phyloP scores from a whole-genome alignment of 2,888 invertebrate genomes.

The Hololepta plana region DNA sequence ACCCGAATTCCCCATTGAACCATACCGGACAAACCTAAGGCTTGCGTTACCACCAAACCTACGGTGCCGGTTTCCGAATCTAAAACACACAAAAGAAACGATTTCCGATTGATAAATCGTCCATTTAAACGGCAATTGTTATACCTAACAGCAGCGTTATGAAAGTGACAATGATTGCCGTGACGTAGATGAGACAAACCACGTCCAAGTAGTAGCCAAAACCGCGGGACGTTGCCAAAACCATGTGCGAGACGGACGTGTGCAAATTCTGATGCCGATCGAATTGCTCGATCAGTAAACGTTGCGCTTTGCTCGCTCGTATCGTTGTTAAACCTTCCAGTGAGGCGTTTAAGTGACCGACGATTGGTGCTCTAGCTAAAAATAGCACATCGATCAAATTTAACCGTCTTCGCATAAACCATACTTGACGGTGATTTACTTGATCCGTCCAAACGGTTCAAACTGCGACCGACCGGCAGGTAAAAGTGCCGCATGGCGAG shows the following conservation, averaged over 20 bases:
- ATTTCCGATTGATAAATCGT: too few species aligned
- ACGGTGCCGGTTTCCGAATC: constrained; percentile 43
- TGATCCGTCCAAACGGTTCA: constrained; percentile 48
- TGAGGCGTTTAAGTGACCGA: constrained; percentile 49
- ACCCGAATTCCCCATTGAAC: constrained; percentile 54
- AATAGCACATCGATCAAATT: constrained; percentile 6
- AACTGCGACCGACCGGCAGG: constrained; percentile 33
- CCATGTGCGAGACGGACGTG: constrained; percentile 52
- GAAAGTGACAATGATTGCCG: constrained; percentile 32
- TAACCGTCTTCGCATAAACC: not conserved
- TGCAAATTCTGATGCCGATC: constrained; percentile 40
- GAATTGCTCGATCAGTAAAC: constrained; percentile 38
- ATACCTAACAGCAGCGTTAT: too few species aligned
- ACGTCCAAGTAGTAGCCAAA: constrained; percentile 49
- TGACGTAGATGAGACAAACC: constrained; percentile 40
- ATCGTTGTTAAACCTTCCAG: constrained; percentile 57
- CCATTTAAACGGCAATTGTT: too few species aligned
- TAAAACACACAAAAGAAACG: too few species aligned
- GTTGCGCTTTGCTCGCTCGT: constrained; percentile 43
- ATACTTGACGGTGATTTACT: constrained; percentile 27
- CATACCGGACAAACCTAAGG: constrained; percentile 46
- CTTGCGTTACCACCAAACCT: constrained; percentile 65
- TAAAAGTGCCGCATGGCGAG: constrained; percentile 5
- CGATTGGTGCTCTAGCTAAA: constrained; percentile 57
- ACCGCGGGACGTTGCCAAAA: constrained; percentile 39